These are phyloP conservation scores for Caracal caracal DNA, from an alignment of 2,113 vertebrate genomes.

Conservation along the genomic window DNA sequence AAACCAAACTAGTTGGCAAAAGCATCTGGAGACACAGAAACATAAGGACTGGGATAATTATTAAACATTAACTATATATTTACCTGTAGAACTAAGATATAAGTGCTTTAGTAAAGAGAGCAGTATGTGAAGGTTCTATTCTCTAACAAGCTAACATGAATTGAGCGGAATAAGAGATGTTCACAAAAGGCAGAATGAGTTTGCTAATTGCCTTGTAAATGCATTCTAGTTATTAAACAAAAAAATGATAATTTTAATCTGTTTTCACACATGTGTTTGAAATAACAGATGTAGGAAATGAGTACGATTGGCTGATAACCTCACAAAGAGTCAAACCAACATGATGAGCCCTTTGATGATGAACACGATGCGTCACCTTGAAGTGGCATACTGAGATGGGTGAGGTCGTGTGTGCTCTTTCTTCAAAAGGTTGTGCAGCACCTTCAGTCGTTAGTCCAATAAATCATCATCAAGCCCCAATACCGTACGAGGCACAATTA, in stretches of 20 bases:
- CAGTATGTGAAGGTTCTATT: rapidly evolving
- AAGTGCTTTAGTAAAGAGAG: background rate
- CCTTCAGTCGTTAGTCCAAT: background rate
- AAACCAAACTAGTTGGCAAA: background rate
- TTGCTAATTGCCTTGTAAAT: background rate
- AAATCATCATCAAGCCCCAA: background rate
- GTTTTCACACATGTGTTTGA: background rate
- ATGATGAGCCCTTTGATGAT: background rate
- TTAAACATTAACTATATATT: background rate
- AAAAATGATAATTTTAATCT: background rate
- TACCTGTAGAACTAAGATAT: background rate
- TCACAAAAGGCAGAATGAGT: background rate
- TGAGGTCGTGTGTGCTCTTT: background rate
- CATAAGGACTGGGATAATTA: background rate
- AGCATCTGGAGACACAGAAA: background rate
- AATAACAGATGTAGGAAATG: background rate
- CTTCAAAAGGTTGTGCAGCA: background rate
- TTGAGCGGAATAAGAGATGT: background rate
- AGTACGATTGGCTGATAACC: background rate
- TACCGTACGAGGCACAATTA: background rate
- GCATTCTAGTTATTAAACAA: background rate
- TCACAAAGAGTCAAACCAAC: background rate
- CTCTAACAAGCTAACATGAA: background rate
- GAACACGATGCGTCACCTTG: background rate
- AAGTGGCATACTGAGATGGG: background rate